Base-by-base conservation (phyloP, 2,888 invertebrate species). In the Mimumesa dahlbomi region DNA sequence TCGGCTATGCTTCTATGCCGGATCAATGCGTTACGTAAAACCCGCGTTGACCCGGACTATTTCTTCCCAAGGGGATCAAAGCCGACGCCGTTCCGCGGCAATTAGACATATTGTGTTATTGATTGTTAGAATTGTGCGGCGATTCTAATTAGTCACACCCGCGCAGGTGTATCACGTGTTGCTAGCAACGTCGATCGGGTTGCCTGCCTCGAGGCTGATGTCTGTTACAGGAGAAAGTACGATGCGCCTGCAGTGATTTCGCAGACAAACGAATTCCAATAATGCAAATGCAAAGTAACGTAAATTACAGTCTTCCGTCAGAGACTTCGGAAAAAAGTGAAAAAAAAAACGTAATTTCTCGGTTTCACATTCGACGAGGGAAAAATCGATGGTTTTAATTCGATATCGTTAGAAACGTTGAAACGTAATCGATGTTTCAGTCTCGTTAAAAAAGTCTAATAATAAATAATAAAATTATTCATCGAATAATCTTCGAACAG, bases 111-210 rank as follows among this genome's bases (percentile, higher is more conserved):
- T 48, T 53, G 63, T 22, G 45, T 42, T 53, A 48, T 21, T 48
- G 34, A 67, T 73, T 69, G 61, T 73, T 58, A 40, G 29, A 34
- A 49, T 54, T 54, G 56, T 54, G 22, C 36, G 61, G 40, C 54
- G 70, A 61, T 48, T 64, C 67, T 79, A 81, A 77, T 76, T 81
- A 66, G 67, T 66, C 52, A 61, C 67, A 68, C 69, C 69, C 71
- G 48, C 65, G 64, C 80, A 80, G 80, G 81, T 83, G 80, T 73
- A 80, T 74, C 61, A 50, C 73, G 73, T 52, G 73, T 58, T 63
- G 63, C 58, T 61, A 63, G 61, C 62, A 21, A 50, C 58, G 82
- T 69, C 65, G 49, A 58, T 46, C 80, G 58, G 77, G 80, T 82
- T 79, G 83, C 79, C 69, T 73, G 65, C 52, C 61, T 56, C 58